These are phyloP conservation scores for Mobula hypostoma DNA, from an alignment of 2,113 vertebrate species.

Conservation along the genomic window DNA sequence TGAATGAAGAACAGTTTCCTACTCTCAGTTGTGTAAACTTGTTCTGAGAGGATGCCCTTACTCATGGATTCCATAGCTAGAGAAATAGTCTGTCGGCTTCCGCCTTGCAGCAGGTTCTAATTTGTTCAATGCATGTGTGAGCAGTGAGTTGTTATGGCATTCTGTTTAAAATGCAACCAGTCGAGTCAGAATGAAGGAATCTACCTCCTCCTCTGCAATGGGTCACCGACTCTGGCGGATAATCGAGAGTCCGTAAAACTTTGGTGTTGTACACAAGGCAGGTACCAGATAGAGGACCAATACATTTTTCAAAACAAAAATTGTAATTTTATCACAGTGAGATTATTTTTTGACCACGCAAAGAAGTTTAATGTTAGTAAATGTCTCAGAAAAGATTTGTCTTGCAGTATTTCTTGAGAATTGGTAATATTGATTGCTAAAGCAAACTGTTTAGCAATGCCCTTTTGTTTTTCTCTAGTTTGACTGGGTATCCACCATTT, in stretches of 20 bases:
- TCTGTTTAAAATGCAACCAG: slow-evolving; percentile 35
- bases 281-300: background rate
- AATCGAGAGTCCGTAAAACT: background rate
- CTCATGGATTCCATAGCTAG: too few species aligned
- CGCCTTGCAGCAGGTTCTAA: too few species aligned
- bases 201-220: slow-evolving; percentile 44
- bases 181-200: slow-evolving; percentile 39
- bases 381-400: background rate
- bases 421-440: too few species aligned
- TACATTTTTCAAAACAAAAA: background rate
- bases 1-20: too few species aligned
- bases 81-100: too few species aligned
- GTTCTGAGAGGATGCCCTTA: too few species aligned
- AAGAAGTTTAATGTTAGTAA: background rate
- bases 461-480: slow-evolving; percentile 53
- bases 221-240: background rate
- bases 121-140: background rate
- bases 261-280: background rate
- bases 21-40: too few species aligned
- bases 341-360: background rate
- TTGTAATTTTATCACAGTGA: background rate
- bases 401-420: background rate
- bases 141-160: background rate
- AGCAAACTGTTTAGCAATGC: background rate
- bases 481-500: slow-evolving; percentile 88